phyloP scores from a whole-genome alignment of 2,888 invertebrate genomes.

The Andrena dorsata region DNA sequence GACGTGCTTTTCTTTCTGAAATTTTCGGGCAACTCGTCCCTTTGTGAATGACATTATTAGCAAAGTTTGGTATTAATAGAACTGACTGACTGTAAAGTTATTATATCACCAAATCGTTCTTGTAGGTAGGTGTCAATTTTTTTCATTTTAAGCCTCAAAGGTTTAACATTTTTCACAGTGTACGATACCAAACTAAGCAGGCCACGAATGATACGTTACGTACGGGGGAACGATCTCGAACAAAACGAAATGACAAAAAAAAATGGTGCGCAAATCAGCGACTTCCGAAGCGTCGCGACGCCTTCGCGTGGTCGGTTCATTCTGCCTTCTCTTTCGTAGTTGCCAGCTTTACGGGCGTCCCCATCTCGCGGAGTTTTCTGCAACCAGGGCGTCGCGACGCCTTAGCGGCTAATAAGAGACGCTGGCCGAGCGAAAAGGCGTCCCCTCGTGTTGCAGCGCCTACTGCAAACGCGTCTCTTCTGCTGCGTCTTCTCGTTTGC shows the following conservation, averaged over 20 bases:
- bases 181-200: not conserved
- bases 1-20: no score
- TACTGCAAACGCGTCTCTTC: constrained; percentile 20
- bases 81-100: no score
- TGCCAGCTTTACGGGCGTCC: constrained; percentile 74
- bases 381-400: constrained; percentile 82
- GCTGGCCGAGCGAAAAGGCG: constrained; percentile 48
- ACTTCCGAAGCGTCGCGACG: constrained; percentile 48
- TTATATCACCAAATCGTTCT: no score
- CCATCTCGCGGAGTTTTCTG: constrained; percentile 84
- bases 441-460: constrained; percentile 64
- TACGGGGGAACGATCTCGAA: no score
- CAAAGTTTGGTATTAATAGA: no score
- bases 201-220: not conserved
- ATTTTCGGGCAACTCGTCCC: no score
- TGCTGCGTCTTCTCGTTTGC: not conserved
- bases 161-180: not conserved
- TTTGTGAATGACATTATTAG: no score
- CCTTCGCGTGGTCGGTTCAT: constrained; percentile 25
- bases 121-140: not conserved
- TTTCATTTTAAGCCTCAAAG: not conserved
- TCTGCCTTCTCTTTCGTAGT: constrained; percentile 41
- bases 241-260: not conserved
- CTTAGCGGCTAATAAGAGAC: constrained; percentile 81
- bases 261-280: constrained; percentile 10